Base-by-base conservation (phyloP, 1,140 invertebrate genomes). In the Chlorops oryzae region DNA sequence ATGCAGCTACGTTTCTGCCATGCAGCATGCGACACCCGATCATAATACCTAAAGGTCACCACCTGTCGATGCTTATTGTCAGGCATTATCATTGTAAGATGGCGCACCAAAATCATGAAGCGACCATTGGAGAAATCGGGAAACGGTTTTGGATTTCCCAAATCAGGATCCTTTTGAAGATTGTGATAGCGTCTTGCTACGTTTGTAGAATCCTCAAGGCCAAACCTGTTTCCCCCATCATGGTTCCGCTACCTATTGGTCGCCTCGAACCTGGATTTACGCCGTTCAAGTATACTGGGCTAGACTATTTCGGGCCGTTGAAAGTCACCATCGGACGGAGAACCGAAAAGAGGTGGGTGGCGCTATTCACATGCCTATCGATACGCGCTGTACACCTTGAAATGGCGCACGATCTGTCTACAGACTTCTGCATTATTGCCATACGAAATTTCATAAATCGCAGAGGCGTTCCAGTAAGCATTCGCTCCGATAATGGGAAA, bases 381-480 rank as follows among this genome's bases (percentile, higher is more conserved):
- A 34, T 48, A 13, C 2, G 54, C 7, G 54, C 54, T 9, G 37
- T 51, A 6, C 49, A 55, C 34, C n/a, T 55, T n/a, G 39, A 52
- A 37, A n/a, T 50, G 37, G 46, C 43, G 1, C n/a, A 25, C 6
- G 47, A 50, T 37, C 32, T 56, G 9, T 52, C 46, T 3, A 38
- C 41, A n/a, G 54, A 52, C 34, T 42, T 42, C 3, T 53, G 42
- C 21, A 38, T 56, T 12, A 22, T 56, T 13, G 38, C 35, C 4
- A 34, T 56, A 13, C 22, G 42, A 23, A 56, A 46, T 28, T 53
- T 35, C 24, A 25, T 44, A 5, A 50, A 50, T 20, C 41, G 28
- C 9, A 17, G 41, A 2, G 47, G 47, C 5, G 35, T 56, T 22
- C 54, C 54, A 17, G 39, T 48, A 5, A 27, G 38, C 2, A 55